A percentile compares a stretch with the other conserved stretches of the same genome.
phyloP scores from a whole-genome alignment of 2,888 invertebrate species.

The Athalia rosae region DNA sequence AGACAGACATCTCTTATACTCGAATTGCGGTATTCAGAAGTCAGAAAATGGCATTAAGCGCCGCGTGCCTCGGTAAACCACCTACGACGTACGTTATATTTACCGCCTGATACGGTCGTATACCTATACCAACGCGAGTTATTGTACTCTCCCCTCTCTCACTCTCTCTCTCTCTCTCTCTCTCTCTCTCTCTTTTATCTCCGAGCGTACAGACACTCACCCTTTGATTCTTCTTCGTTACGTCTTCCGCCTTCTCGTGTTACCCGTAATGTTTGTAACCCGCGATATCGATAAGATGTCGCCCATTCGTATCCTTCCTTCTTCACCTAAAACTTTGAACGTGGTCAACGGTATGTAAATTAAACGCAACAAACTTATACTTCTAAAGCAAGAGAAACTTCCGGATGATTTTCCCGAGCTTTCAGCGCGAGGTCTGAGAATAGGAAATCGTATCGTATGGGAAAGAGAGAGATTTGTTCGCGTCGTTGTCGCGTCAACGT shows the following conservation, averaged over 20 bases:
- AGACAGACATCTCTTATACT: constrained; percentile 18
- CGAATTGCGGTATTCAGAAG: constrained; percentile 21
- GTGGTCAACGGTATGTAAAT: too few relatives aligned
- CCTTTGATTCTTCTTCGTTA: not conserved
- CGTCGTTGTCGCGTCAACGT: not conserved
- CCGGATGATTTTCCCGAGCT: too few relatives aligned
- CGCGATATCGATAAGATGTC: constrained; percentile 38
- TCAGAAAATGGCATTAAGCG: not conserved
- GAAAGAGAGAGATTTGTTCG: not conserved
- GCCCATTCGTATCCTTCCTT: constrained; percentile 2
- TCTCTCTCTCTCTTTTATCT: constrained; percentile 15
- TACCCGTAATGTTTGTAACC: constrained; percentile 4
- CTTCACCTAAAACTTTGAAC: too few relatives aligned
- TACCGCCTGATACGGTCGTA: not conserved
- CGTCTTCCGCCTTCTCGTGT: not conserved
- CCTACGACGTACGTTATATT: constrained; percentile 9
- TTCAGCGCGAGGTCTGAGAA: too few relatives aligned
- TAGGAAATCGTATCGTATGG: constrained; percentile 9
- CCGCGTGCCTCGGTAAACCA: too few relatives aligned
- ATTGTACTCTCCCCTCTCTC: constrained; percentile 25
- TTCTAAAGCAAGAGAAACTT: too few relatives aligned
- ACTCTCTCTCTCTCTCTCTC: constrained; percentile 45
- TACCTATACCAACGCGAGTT: not conserved
- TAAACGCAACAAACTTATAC: too few relatives aligned
- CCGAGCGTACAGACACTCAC: constrained; percentile 6